Conservation (phyloP, 2,113 vertebrate species). For the Oncorhynchus gorbuscha region DNA sequence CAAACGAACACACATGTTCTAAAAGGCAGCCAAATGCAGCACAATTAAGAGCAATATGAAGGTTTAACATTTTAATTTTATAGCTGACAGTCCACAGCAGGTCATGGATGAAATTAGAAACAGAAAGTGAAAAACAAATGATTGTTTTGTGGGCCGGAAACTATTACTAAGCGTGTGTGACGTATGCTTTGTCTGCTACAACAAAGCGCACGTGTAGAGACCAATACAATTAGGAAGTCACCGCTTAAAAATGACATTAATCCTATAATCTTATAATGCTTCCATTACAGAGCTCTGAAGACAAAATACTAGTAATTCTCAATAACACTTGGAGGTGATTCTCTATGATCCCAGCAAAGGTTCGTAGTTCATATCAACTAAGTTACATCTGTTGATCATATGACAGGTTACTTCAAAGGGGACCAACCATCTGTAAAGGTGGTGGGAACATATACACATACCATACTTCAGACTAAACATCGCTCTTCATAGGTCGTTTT, state of each 20-base stretch:
- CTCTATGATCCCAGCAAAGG: not conserved
- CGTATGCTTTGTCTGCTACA: not conserved
- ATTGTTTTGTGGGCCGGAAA: not conserved
- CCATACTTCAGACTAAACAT: too few relatives aligned
- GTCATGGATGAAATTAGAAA: not conserved
- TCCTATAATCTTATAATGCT: not conserved
- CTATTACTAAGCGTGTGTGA: not conserved
- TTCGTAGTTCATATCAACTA: not conserved
- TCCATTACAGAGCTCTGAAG: not conserved
- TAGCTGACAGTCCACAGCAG: not conserved
- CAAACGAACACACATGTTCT: not conserved
- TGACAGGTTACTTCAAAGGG: not conserved
- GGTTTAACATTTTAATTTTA: not conserved
- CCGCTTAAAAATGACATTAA: not conserved
- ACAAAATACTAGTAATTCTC: not conserved
- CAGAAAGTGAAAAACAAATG: not conserved
- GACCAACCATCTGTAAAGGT: not conserved
- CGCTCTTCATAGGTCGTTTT: not conserved
- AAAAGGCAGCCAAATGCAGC: not conserved
- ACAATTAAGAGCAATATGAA: not conserved
- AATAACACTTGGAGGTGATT: too few relatives aligned
- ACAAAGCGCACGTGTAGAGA: not conserved
- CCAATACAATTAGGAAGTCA: not conserved
- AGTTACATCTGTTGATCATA: too few relatives aligned
- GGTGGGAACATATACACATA: not conserved